Evolutionary conservation across 1,140 invertebrate genomes (phyloP).

Genomic region (Meteorus sp.): DNA sequence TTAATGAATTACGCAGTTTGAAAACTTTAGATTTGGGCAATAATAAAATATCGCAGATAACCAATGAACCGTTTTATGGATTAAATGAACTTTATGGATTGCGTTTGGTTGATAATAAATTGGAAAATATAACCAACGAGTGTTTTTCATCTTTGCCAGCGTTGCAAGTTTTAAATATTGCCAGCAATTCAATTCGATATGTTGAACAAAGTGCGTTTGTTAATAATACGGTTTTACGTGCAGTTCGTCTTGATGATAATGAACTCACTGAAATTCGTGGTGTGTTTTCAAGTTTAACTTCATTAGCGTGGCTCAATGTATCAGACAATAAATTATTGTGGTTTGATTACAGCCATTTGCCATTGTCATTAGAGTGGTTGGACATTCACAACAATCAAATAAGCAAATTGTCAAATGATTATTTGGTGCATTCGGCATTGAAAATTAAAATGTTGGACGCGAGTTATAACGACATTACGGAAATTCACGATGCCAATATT

Average conservation of each 20-base stretch:
- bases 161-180: conserved; percentile 86
- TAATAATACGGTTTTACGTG: conserved; percentile 77
- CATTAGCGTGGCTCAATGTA: conserved; percentile 86
- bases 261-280: conserved; percentile 81
- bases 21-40: conserved; percentile 84
- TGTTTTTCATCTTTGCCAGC: conserved; percentile 79
- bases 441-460: conserved; percentile 76
- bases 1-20: conserved; percentile 71
- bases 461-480: conserved; percentile 72
- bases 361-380: conserved; percentile 80
- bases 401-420: conserved; percentile 76
- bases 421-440: conserved; percentile 63
- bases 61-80: conserved; percentile 80
- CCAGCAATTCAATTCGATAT: conserved; percentile 78
- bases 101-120: conserved; percentile 82
- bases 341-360: conserved; percentile 89
- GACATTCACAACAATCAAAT: conserved; percentile 90
- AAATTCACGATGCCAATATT: conserved; percentile 68
- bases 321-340: conserved; percentile 87
- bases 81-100: conserved; percentile 79
- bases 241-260: conserved; percentile 85
- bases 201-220: conserved; percentile 84
- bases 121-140: conserved; percentile 82
- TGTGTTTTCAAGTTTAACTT: conserved; percentile 79
- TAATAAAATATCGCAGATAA: conserved; percentile 76